Evolutionary conservation across 2,888 invertebrate species (phyloP), one percentile per base, ranked within the genome.

Genomic region (Pyrrhia umbra): DNA sequence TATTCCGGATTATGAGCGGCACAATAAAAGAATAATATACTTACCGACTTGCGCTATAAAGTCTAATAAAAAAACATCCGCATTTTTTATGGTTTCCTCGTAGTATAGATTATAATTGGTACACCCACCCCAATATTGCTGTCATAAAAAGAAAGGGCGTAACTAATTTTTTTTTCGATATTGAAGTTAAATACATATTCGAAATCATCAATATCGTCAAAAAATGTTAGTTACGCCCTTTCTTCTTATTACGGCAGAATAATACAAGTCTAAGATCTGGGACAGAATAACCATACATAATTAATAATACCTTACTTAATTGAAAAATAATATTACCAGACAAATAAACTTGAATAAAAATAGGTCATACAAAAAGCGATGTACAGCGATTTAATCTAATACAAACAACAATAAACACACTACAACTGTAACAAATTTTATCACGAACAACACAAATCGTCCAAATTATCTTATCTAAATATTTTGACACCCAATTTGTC

Each of bases 401-500:
- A 34, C 34, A 34, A n/a, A 43, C 20, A 60, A 64, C 23, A n/a
- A 58, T 55, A 51, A 62, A 55, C 52, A 27, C 52, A 60, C 42
- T 43, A 49, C 51, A 45, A 43, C 34, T 8, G 21, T 16, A 54
- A 20, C 6, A 20, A 37, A 60, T 30, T 72, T 67, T 69, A 71
- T 77, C 75, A 56, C 71, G 46, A 55, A 51, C 50, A 50, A 37
- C 60, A 69, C 77, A 75, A 79, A 74, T 73, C 66, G 77, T 62
- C 50, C 73, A 72, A 81, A 79, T 83, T 77, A 82, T 80, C 80
- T 77, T 80, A 79, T 82, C 84, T 76, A 75, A 67, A 70, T 69
- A 74, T 75, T 78, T 79, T 81, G 75, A 78, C 75, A 70, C 76
- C 72, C 62, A 80, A 80, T 78, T 78, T 76, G 79, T 65, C 15